Percentiles rank a stretch among this genome's conserved stretches.
These are phyloP conservation scores for Camelus bactrianus DNA, from an alignment of 2,113 vertebrate genomes.

Conservation along the genomic window DNA sequence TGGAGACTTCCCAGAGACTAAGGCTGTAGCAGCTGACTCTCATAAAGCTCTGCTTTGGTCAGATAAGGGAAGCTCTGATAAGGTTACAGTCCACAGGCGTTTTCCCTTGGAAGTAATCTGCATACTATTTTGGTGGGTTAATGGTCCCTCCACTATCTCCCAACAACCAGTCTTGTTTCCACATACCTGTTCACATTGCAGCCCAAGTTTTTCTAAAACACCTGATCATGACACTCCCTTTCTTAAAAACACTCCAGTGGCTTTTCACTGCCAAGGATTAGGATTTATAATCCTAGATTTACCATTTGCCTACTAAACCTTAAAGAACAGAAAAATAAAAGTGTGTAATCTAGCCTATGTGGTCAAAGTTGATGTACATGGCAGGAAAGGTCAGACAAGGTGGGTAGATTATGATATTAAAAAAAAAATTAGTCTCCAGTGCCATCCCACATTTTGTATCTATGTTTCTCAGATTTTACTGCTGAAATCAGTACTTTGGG, in stretches of 20 bases:
- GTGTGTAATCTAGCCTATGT: background rate
- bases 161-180: background rate
- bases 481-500: conserved; percentile 28
- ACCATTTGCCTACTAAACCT: conserved; percentile 32
- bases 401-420: background rate
- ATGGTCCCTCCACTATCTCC: background rate
- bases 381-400: background rate
- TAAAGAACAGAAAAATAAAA: conserved; percentile 52
- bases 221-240: background rate
- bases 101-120: conserved; percentile 34
- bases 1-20: background rate
- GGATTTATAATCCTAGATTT: conserved; percentile 67
- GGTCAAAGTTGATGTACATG: background rate
- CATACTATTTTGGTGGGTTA: background rate
- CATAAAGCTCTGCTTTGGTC: background rate
- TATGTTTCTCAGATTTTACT: conserved; percentile 39
- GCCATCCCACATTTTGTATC: background rate
- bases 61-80: conserved; percentile 49
- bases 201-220: conserved; percentile 21
- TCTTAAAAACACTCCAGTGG: conserved; percentile 44
- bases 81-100: background rate
- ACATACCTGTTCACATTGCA: background rate
- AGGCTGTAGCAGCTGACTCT: background rate
- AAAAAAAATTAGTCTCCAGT: background rate
- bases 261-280: conserved; percentile 64